These are phyloP conservation scores for Yoshiicerus persimilis DNA, from an alignment of 1,140 invertebrate species.

Conservation along the genomic window DNA sequence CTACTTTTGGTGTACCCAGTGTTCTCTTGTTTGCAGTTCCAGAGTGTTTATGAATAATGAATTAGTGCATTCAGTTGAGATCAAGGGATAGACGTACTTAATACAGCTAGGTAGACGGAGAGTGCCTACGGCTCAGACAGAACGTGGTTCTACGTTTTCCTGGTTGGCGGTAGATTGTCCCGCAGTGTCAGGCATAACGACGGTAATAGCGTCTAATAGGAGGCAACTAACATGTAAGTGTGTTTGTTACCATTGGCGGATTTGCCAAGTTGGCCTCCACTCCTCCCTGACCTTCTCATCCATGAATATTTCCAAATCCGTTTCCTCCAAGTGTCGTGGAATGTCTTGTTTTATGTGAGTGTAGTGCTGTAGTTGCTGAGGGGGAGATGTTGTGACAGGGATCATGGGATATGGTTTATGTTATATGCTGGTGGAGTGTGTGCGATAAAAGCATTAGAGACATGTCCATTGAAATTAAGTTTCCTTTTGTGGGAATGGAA, in stretches of 20 bases:
- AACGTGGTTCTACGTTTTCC: not conserved
- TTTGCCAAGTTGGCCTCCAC: not conserved
- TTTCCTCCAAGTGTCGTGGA: not conserved
- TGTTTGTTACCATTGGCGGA: not conserved
- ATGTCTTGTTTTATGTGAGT: not conserved
- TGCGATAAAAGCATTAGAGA: not conserved
- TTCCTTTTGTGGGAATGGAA: not conserved
- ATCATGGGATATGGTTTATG: not conserved
- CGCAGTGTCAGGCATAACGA: not conserved
- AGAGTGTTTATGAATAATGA: conserved; percentile 13
- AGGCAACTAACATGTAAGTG: not conserved
- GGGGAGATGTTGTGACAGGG: no score
- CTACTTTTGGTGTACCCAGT: not conserved
- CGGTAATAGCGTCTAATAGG: not conserved
- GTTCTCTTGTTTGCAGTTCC: not conserved
- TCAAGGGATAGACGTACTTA: not conserved
- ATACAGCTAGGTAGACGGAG: not conserved
- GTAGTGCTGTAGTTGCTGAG: not conserved
- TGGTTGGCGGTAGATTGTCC: not conserved
- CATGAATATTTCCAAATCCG: not conserved
- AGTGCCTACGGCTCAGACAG: not conserved
- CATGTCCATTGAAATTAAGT: not conserved
- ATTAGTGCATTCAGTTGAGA: not conserved
- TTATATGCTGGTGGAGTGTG: not conserved
- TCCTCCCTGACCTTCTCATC: not conserved